A percentile compares a stretch with the other conserved stretches of the same genome.
Evolutionary conservation across 2,888 invertebrate species (phyloP).

Genomic region (Drosophila anceps): DNA sequence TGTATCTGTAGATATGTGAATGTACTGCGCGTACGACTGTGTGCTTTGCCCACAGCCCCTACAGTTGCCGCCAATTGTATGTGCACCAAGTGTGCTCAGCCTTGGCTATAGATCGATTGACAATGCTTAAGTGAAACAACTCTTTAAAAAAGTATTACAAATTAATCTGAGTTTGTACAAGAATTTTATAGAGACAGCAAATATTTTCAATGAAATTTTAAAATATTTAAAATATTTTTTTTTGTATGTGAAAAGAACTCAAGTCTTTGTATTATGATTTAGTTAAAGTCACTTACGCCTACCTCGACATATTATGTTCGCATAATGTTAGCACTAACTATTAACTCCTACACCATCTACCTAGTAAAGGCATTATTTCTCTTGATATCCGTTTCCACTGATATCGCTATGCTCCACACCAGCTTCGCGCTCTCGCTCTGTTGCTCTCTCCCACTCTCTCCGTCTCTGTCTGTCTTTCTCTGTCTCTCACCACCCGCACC

Average conservation of each 20-base stretch:
- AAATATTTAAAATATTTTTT: background rate
- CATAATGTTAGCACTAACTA: constrained; percentile 43
- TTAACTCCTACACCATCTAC: constrained; percentile 46
- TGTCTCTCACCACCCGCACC: constrained; percentile 62
- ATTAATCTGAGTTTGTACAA: background rate
- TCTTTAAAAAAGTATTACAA: too few relatives aligned
- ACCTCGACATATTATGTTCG: constrained; percentile 22
- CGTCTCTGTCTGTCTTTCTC: background rate
- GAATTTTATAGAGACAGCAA: background rate
- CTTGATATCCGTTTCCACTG: constrained; percentile 63
- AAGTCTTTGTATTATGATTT: background rate
- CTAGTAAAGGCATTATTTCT: constrained; percentile 50
- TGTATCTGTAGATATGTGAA: constrained; percentile 77
- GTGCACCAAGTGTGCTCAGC: constrained; percentile 10
- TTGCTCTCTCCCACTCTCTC: background rate
- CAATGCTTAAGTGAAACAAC: background rate
- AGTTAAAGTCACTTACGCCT: constrained; percentile 6
- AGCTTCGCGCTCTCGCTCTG: background rate
- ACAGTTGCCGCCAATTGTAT: constrained; percentile 56
- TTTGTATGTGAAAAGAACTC: too few relatives aligned
- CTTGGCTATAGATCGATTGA: background rate
- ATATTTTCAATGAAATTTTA: background rate
- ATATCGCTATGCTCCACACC: constrained; percentile 49
- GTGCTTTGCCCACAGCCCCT: constrained; percentile 41
- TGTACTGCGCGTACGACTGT: constrained; percentile 45